Base-by-base conservation (phyloP, 1,140 invertebrate genomes). In the Diprion similis region DNA sequence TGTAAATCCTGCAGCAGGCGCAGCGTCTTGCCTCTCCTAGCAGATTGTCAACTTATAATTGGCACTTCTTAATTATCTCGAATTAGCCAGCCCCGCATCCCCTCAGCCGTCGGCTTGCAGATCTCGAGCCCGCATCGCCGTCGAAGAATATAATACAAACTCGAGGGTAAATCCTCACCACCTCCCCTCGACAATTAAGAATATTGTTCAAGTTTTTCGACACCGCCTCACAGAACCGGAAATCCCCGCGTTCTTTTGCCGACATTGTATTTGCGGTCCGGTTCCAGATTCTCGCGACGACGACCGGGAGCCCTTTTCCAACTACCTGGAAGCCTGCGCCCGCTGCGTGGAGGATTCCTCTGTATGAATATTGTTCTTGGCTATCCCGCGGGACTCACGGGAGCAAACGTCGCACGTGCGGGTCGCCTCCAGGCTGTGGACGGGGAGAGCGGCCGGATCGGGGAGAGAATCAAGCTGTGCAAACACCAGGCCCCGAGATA, bases 401-500 rank as follows among this genome's bases (percentile, higher is more conserved):
- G 78, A 81, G 80, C 79, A 82, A 85, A 83, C 79, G 78, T 77
- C 76, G 74, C 76, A 78, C 78, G 78, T 68, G 59, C 47, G 66
- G 64, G 70, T 71, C 71, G 24, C 24, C 17, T 46, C 47, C 47
- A 46, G 24, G 51, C 46, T 19, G 69, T 64, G 51, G 66, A 46
- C 64, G n/a, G 66, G 45, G 73, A n/a, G 73, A 76, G 77, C 74
- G 68, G 51, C 51, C 73, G 76, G 76, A 81, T 76, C 74, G 78
- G 81, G 81, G 81, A 85, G 83, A 37, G 85, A 87, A 88, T 88
- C 87, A 87, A 88, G 86, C 86, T 88, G 85, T 83, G 84, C 83
- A 88, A 88, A 88, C 86, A 88, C 86, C 83, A 79, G 85, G 87
- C 83, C 85, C 82, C 77, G 82, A 86, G 87, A 88, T 87, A 87